Evolutionary conservation across 2,113 vertebrate genomes (phyloP).

Genomic region (Seriola quinqueradiata): DNA sequence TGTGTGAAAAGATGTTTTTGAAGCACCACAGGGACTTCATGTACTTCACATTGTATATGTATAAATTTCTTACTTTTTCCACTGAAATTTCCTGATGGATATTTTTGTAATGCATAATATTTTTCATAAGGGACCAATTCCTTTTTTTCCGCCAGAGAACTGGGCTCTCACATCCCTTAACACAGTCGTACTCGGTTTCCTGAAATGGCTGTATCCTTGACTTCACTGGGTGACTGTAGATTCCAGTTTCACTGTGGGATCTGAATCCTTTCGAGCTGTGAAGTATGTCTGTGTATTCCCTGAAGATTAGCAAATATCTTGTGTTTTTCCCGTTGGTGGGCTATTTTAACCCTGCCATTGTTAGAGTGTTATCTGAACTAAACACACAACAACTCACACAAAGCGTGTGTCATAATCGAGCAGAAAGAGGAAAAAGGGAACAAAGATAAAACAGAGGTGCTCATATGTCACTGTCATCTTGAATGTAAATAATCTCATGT

Average conservation of each 20-base stretch:
- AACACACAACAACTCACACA: slow-evolving; percentile 57
- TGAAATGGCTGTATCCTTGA: slow-evolving; percentile 22
- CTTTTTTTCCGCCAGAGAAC: neutral
- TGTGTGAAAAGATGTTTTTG: slow-evolving; percentile 1
- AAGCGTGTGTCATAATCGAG: slow-evolving; percentile 35
- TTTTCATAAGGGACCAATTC: slow-evolving; percentile 53
- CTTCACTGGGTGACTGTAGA: slow-evolving; percentile 2
- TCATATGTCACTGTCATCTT: slow-evolving; percentile 54
- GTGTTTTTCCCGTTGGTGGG: slow-evolving; percentile 48
- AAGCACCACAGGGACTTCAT: slow-evolving; percentile 9
- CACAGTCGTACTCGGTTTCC: neutral
- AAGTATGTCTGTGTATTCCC: slow-evolving; percentile 13
- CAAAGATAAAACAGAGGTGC: slow-evolving; percentile 49
- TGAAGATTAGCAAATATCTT: slow-evolving; percentile 21
- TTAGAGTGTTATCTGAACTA: slow-evolving; percentile 64
- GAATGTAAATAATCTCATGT: slow-evolving; percentile 68
- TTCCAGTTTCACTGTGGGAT: slow-evolving; percentile 12
- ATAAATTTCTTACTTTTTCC: slow-evolving; percentile 48
- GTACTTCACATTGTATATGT: slow-evolving; percentile 25
- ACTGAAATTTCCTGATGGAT: slow-evolving; percentile 34
- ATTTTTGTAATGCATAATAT: slow-evolving; percentile 64
- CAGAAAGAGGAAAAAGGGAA: slow-evolving; percentile 61
- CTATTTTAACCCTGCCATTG: slow-evolving; percentile 70
- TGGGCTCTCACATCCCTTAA: slow-evolving; percentile 1
- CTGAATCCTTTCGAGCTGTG: slow-evolving; percentile 2